phyloP scores from a whole-genome alignment of 2,113 vertebrate genomes.

The Steatornis caripensis region DNA sequence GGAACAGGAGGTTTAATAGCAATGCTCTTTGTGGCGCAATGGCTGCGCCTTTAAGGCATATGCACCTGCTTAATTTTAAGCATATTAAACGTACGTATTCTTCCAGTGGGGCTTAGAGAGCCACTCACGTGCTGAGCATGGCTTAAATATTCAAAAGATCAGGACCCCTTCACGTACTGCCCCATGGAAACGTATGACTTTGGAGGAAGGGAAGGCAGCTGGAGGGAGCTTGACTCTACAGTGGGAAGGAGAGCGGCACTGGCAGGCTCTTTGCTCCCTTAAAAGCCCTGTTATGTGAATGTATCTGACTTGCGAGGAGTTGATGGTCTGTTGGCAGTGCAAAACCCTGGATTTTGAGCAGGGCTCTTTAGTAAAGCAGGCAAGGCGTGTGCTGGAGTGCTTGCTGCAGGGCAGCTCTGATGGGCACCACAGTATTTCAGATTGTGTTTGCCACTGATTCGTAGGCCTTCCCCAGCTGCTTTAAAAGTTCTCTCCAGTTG shows the following conservation, averaged over 20 bases:
- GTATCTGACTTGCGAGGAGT: rapidly evolving
- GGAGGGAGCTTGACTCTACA: not conserved
- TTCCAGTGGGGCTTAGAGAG: not conserved
- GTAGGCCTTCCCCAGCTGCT: not conserved
- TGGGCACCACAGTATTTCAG: rapidly evolving
- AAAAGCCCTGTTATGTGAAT: not conserved
- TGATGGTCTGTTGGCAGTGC: not conserved
- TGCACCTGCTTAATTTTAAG: not conserved
- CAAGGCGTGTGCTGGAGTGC: rapidly evolving
- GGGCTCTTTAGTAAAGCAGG: not conserved
- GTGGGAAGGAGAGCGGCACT: not conserved
- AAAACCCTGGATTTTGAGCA: not conserved
- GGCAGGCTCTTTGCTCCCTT: rapidly evolving
- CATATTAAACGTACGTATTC: not conserved
- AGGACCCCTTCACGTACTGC: rapidly evolving
- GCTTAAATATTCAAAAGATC: not conserved
- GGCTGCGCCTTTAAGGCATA: not conserved
- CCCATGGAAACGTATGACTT: rapidly evolving
- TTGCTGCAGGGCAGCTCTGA: not conserved
- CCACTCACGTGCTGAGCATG: rapidly evolving
- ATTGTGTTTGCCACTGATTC: not conserved
- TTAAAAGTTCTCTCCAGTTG: not conserved
- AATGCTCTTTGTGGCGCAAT: not conserved
- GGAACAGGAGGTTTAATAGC: not conserved
- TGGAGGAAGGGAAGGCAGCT: not conserved